These are phyloP conservation scores for Eleutherodactylus coqui DNA, from an alignment of 2,797 vertebrate species.

Conservation along the genomic window DNA sequence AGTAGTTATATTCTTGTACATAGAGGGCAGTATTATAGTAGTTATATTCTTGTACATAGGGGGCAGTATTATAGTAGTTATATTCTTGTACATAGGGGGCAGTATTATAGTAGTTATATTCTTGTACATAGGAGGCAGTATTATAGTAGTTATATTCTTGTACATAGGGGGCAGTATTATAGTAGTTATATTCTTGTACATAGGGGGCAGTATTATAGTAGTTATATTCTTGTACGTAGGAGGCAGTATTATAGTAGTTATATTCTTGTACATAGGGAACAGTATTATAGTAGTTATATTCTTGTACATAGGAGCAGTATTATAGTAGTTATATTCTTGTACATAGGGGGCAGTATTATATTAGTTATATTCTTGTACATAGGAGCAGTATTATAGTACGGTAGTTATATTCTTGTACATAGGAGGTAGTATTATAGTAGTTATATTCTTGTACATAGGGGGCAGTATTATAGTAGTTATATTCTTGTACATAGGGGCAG, in stretches of 20 bases:
- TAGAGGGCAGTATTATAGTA: constrained; percentile 16
- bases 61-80: constrained; percentile 5
- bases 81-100: neutral
- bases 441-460: neutral
- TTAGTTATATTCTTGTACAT: neutral
- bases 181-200: constrained; percentile 9
- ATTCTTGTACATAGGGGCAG: neutral
- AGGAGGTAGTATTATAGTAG: constrained; percentile 16
- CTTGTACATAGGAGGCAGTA: neutral
- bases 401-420: constrained; percentile 9
- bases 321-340: constrained; percentile 9
- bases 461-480: neutral
- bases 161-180: constrained; percentile 2
- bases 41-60: constrained; percentile 17
- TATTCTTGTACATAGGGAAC: neutral
- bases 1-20: constrained; percentile 14
- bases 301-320: constrained; percentile 1
- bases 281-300: constrained; percentile 9
- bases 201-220: neutral
- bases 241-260: constrained; percentile 17
- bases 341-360: neutral
- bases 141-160: constrained; percentile 3
- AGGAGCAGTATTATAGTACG: constrained; percentile 16
- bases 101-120: constrained; percentile 9
- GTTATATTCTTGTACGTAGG: neutral